Evolutionary conservation across 1,140 invertebrate genomes (phyloP), one percentile per base, ranked within the genome.

Genomic region (Chionoecetes opilio): DNA sequence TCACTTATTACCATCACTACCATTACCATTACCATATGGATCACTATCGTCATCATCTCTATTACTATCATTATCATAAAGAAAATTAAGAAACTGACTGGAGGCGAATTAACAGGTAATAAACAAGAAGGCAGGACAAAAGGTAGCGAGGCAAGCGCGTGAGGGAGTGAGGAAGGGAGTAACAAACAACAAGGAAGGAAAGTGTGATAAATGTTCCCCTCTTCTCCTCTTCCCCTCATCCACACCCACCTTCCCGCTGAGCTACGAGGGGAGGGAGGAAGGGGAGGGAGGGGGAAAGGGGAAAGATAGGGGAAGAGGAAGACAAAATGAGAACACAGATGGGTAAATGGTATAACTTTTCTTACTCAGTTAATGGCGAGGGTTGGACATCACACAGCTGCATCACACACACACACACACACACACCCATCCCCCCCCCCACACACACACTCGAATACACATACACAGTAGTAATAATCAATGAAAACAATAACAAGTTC

Each of bases 311-410:
- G n/a, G 5, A 31, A 75, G 75, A 91, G 89, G 46, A 91, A 75
- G 89, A 91, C 31, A 34, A 31, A 91, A 34, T 34, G 89, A 32
- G 46, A 31, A 75, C 89, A 91, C 32, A 17, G 89, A 75, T 75
- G 89, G 46, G 46, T 75, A 91, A 91, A 91, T 75, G 46, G 89
- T 34, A 91, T 63, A 91, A 91, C 89, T 91, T 91, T 91, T 91
- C 89, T 91, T 91, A 91, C 89, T 91, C 34, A 91, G 46, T 53
- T 46, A 38, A 75, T 31, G 9, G 0, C 34, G 86, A 37, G 86
- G 86, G 34, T 37, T 26, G 38, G 35, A 41, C 8, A 29, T 2
- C 86, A 88, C 9, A 21, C 86, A 6, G 17, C 11, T 0, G 17
- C 86, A 9, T 0, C 37, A 14, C 32, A 8, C 37, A 31, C n/a